Evolutionary conservation across 2,888 invertebrate genomes (phyloP), one percentile per base, ranked within the genome.

Genomic region (Blastobasis lacticolella): DNA sequence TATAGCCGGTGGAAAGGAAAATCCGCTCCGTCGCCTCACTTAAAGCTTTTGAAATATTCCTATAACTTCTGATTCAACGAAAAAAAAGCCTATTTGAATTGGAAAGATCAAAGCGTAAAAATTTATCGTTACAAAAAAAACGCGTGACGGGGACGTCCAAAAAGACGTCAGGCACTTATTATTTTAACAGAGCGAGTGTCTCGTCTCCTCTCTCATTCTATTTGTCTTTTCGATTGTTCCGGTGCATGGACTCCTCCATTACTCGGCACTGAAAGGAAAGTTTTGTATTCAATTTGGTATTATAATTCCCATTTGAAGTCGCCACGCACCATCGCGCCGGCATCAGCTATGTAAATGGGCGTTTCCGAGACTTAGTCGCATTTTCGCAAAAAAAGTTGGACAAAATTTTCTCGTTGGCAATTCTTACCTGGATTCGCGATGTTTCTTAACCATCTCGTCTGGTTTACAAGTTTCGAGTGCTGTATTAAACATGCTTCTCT

Each of bases 281-380:
- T 89, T 89, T 89, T 88, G 88, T 89, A 88, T 87, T 88, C 88
- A 89, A 88, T 89, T 88, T 88, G 89, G 89, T 89, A 89, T 88
- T 89, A 87, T 89, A 89, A 89, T 89, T 88, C 87, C 84, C 76
- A 88, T 88, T 88, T 85, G 86, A 87, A 87, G 86, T 85, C 84
- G 82, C 85, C 85, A 88, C 87, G 87, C 87, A 87, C 86, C 87
- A 86, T 86, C 84, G 87, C 88, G 81, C 67, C 81, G 78, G 85
- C 87, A 87, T 84, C 85, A 85, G 76, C 87, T 86, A 88, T 86
- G 87, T 87, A 87, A 88, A 87, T 88, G 83, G 83, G 75, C 78
- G 81, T 82, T 79, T 85, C 83, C 81, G 81, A 75, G 80, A 81
- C 81, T 82, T 74, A 81, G 78, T 78, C 81, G 74, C 78, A 75